phyloP scores from a whole-genome alignment of 64 coral and sea anemone genomes.

The Stylophora pistillata region DNA sequence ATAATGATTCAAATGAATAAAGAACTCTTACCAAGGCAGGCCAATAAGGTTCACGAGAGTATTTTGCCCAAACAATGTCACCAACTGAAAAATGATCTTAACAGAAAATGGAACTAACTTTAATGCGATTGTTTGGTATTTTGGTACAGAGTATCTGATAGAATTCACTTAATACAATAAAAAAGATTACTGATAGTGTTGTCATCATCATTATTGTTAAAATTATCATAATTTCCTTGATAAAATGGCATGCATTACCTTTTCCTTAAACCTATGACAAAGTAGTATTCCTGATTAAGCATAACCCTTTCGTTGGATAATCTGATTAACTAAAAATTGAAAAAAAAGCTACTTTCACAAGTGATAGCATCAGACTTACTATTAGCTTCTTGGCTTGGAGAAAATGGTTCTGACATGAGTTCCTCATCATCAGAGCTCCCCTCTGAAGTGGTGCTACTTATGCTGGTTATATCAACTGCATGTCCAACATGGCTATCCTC shows the following conservation, averaged over 20 bases:
- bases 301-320: too few relatives aligned
- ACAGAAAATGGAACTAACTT: neutral
- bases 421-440: conserved; percentile 48
- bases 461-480: neutral
- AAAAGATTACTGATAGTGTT: too few relatives aligned
- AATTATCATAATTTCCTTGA: too few relatives aligned
- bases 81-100: conserved; percentile 35
- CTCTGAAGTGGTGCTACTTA: neutral
- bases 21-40: conserved; percentile 36
- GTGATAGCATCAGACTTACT: neutral
- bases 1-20: neutral
- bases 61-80: conserved; percentile 67
- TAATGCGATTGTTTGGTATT: too few relatives aligned
- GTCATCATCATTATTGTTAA: too few relatives aligned
- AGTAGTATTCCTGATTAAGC: too few relatives aligned
- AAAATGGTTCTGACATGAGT: conserved; percentile 39
- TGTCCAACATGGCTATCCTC: neutral
- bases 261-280: too few relatives aligned
- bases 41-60: conserved; percentile 48
- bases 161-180: too few relatives aligned
- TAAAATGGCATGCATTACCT: too few relatives aligned
- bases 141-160: too few relatives aligned
- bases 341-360: neutral
- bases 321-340: too few relatives aligned
- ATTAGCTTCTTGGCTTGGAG: conserved; percentile 4